Conservation (phyloP, 2,888 invertebrate species). For the Drosophila macrospina region DNA sequence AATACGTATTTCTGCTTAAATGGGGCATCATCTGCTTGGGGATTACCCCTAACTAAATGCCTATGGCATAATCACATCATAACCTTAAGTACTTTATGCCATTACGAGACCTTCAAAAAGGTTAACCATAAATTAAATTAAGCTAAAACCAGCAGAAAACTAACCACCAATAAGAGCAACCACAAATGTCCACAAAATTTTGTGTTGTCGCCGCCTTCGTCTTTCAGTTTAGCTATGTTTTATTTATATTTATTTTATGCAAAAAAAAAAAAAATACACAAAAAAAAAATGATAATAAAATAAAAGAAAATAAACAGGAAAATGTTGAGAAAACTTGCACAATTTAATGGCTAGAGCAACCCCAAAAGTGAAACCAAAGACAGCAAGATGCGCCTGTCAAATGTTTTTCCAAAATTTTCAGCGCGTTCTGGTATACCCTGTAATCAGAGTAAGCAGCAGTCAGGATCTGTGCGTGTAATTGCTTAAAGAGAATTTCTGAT, state of each 20-base stretch:
- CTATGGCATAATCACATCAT: conserved; percentile 65
- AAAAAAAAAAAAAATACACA: conserved; percentile 26
- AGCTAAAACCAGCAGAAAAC: conserved; percentile 54
- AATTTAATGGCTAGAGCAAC: conserved; percentile 44
- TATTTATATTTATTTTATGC: conserved; percentile 79
- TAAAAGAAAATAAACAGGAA: conserved; percentile 30
- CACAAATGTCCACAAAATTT: conserved; percentile 60
- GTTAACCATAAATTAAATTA: conserved; percentile 75
- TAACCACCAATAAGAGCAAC: conserved; percentile 44
- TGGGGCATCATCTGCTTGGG: background rate
- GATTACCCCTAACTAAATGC: background rate
- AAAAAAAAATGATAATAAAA: conserved; percentile 28
- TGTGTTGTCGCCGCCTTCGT: conserved; percentile 18
- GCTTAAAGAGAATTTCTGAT: no score
- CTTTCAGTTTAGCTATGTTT: conserved; percentile 39
- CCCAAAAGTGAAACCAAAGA: conserved; percentile 18
- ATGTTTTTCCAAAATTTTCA: conserved; percentile 24
- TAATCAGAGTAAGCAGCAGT: background rate
- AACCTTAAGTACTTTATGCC: conserved; percentile 62
- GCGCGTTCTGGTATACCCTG: conserved; percentile 34
- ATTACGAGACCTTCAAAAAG: conserved; percentile 57
- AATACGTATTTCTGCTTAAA: background rate
- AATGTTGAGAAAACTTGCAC: conserved; percentile 61
- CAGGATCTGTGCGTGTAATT: background rate
- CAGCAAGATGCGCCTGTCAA: conserved; percentile 21